Base-by-base conservation (phyloP, 1,140 invertebrate species). In the Laodelphax striatellus region DNA sequence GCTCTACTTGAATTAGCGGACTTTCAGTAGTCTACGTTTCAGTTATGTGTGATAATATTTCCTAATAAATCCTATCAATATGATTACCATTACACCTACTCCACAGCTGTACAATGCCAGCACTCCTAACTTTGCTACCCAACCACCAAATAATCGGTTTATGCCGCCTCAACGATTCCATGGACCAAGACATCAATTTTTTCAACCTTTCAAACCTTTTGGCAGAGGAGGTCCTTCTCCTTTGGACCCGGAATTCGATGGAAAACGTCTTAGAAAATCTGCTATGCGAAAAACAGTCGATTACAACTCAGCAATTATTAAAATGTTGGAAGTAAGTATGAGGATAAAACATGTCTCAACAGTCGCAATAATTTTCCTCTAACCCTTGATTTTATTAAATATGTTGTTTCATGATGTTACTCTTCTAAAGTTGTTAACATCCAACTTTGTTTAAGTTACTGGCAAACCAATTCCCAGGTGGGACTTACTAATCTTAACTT, bases 201-300 rank as follows among this genome's bases (percentile, higher is more conserved):
- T 66, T 42, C 61, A 63, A 52, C 66, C 62, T 11, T 67, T 67
- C 55, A 21, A 63, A 19, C 63, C 66, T 21, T 67, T 63, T 28
- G 31, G 63, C 1, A 60, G 62, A 16, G 64, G 61, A 16, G 59
- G 60, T 43, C 58, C 62, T 2, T 60, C 62, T 5, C 55, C 65
- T 24, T 38, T 68, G 19, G 68, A 70, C 61, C 66, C 67, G 14
- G 93, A 95, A 73, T 96, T 95, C 73, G 94, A 97, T 80, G 95
- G 94, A 31, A 97, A 97, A 79, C 82, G 94, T 61, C 80, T 97
- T 59, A 76, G 95, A 66, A 98, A 98, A 78, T 93, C 93, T 63
- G 90, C 97, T 58, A 95, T 97, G 82, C 80, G 95, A 66, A 97
- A 97, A 79, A 98, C 95, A 44, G 92, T 98, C 44, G 96, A 98